These are phyloP conservation scores for Cosmopolites sordidus DNA, from an alignment of 2,888 invertebrate species.

Conservation along the genomic window DNA sequence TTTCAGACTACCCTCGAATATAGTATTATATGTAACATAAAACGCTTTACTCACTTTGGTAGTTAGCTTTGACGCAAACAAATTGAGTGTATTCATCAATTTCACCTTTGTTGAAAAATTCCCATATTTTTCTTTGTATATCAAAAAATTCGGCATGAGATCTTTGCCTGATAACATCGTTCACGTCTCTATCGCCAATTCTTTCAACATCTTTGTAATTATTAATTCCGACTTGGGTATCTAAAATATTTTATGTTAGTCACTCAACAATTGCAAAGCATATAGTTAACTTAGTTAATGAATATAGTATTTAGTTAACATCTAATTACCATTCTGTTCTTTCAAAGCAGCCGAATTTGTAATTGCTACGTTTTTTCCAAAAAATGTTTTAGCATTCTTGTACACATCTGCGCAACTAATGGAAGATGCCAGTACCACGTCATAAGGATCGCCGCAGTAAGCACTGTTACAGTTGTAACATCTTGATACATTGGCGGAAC, in stretches of 20 bases:
- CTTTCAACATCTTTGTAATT: slow-evolving; percentile 14
- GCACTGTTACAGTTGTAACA: slow-evolving; percentile 23
- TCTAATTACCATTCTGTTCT: slow-evolving; percentile 5
- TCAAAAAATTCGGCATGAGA: slow-evolving; percentile 17
- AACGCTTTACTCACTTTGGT: slow-evolving; percentile 14
- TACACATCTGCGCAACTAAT: slow-evolving; percentile 15
- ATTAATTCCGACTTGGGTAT: slow-evolving; percentile 3
- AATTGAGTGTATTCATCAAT: slow-evolving; percentile 19
- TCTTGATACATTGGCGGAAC: slow-evolving; percentile 17
- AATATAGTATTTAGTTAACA: not conserved
- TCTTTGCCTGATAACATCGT: slow-evolving; percentile 5
- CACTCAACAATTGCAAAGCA: too few species aligned
- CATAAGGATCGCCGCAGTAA: slow-evolving; percentile 19
- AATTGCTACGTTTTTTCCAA: slow-evolving; percentile 4
- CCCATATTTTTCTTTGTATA: slow-evolving; percentile 24
- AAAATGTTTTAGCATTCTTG: slow-evolving; percentile 14
- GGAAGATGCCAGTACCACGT: slow-evolving; percentile 7
- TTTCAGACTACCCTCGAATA: too few species aligned
- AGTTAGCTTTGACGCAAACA: slow-evolving; percentile 23
- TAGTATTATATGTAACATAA: too few species aligned
- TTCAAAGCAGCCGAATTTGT: slow-evolving; percentile 4
- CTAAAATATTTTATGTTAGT: too few species aligned
- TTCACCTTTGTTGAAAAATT: slow-evolving; percentile 22
- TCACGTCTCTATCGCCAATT: slow-evolving; percentile 2
- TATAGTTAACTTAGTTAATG: too few species aligned